Evolutionary conservation across 2,113 vertebrate genomes (phyloP).

Genomic region (Euleptes europaea): DNA sequence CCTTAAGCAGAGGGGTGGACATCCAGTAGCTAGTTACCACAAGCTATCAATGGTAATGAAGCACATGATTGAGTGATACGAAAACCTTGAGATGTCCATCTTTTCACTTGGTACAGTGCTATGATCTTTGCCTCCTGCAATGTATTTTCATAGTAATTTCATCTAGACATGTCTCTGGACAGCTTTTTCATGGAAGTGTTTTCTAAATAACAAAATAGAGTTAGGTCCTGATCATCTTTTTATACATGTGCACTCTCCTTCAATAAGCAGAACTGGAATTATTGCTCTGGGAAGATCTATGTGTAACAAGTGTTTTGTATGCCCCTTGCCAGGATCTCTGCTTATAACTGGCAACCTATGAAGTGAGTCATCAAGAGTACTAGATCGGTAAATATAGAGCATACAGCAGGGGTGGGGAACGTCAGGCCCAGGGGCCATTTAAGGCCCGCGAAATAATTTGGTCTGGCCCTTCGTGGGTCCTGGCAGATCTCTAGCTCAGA

Average conservation of each 20-base stretch:
- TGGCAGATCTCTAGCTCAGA: too few species aligned
- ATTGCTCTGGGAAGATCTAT: conserved; percentile 23
- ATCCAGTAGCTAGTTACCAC: not conserved
- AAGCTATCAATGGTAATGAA: not conserved
- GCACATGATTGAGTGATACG: not conserved
- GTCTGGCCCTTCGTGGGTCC: too few species aligned
- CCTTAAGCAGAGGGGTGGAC: too few species aligned
- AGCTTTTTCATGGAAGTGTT: not conserved
- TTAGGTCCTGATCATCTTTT: not conserved
- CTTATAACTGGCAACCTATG: rapidly evolving
- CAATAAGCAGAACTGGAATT: not conserved
- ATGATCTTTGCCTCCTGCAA: not conserved
- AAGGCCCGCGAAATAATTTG: too few species aligned
- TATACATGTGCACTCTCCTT: not conserved
- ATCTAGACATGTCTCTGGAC: not conserved
- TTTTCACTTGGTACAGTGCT: too few species aligned
- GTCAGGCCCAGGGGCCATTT: too few species aligned
- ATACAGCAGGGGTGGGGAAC: too few species aligned
- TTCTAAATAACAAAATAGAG: not conserved
- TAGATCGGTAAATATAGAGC: not conserved
- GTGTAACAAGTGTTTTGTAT: conserved; percentile 2
- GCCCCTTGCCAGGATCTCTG: not conserved
- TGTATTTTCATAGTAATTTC: not conserved
- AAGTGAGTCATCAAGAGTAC: not conserved
- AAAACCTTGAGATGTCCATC: not conserved